Percentiles rank a stretch among this genome's conserved stretches.
phyloP scores from a whole-genome alignment of 2,888 invertebrate genomes.

The Argyresthia albistria region DNA sequence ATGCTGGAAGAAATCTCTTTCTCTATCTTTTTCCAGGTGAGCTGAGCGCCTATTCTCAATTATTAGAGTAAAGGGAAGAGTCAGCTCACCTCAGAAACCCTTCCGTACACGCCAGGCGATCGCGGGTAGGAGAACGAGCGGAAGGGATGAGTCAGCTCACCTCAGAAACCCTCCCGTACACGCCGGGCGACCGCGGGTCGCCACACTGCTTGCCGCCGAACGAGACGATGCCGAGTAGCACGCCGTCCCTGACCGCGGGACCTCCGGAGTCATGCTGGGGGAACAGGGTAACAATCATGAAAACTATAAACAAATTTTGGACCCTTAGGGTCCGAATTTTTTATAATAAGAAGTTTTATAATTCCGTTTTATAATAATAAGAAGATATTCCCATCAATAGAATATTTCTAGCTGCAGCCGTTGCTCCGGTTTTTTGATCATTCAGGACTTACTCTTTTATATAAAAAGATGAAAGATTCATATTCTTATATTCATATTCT shows the following conservation, averaged over 20 bases:
- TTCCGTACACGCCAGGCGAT: conserved; percentile 57
- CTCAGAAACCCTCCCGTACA: conserved; percentile 49
- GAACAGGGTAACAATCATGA: neutral
- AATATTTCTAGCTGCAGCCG: too few species aligned
- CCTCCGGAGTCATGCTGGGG: conserved; percentile 57
- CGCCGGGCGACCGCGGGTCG: conserved; percentile 56
- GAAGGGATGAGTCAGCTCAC: conserved; percentile 24
- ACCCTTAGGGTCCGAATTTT: too few species aligned
- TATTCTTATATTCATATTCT: too few species aligned
- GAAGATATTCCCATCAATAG: too few species aligned
- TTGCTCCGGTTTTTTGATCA: too few species aligned
- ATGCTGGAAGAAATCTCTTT: too few species aligned
- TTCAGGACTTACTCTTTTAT: too few species aligned
- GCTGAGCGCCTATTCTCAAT: neutral
- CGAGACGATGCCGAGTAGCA: conserved; percentile 51
- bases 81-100: conserved; percentile 43
- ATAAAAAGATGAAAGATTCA: too few species aligned
- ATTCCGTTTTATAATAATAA: too few species aligned
- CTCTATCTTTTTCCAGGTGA: neutral
- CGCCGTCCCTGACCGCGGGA: conserved; percentile 55
- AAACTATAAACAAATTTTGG: too few species aligned
- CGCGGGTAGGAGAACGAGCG: conserved; percentile 35
- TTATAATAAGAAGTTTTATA: too few species aligned
- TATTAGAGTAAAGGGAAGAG: too few species aligned
- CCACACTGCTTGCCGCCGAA: conserved; percentile 63